Evolutionary conservation across 2,888 invertebrate species (phyloP), one percentile per base, ranked within the genome.

Genomic region (Synanthedon tipuliformis): DNA sequence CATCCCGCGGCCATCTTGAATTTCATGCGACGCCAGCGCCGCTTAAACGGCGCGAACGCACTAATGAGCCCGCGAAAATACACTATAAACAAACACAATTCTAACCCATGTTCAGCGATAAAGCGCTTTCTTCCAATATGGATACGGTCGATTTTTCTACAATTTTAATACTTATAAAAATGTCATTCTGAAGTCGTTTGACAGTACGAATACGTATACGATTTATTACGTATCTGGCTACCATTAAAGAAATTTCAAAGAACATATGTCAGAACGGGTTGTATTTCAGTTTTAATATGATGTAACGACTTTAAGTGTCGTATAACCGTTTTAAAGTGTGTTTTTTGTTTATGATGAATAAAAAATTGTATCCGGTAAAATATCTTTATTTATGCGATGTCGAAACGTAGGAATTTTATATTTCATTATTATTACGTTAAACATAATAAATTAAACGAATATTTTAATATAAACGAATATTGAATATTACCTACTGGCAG

Each of bases 41-140:
- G 56, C 57, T 60, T 34, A 59, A 58, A 60, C 55, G 53, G 59
- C 56, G 52, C 53, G 60, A 61, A 57, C 65, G 59, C 73, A 62
- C 72, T 81, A 80, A 81, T 78, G 78, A 81, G 74, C 71, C 68
- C 73, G 78, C 73, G 63, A 70, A 78, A 78, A 73, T 73, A 71
- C 66, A 68, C 63, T 34, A 65, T 67, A 65, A 64, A 57, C 55
- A 56, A 61, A 61, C 56, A 53, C 11, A 7, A 50, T n/a, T 50
- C 34, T 13, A 34, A 4, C 5, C 13, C 48, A 52, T 41, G 54
- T 48, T 52, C 55, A 54, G 55, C 52, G 4, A 48, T n/a, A 52
- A 50, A 5, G 52, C 50, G 51, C 53, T 54, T 50, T 50, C n/a
- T 34, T 18, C 8, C 50, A 4, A 41, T 40, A 50, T 16, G 5